Percentiles rank a stretch among this genome's conserved stretches.
phyloP scores from a whole-genome alignment of 2,113 vertebrate species.

The Sardina pilchardus region DNA sequence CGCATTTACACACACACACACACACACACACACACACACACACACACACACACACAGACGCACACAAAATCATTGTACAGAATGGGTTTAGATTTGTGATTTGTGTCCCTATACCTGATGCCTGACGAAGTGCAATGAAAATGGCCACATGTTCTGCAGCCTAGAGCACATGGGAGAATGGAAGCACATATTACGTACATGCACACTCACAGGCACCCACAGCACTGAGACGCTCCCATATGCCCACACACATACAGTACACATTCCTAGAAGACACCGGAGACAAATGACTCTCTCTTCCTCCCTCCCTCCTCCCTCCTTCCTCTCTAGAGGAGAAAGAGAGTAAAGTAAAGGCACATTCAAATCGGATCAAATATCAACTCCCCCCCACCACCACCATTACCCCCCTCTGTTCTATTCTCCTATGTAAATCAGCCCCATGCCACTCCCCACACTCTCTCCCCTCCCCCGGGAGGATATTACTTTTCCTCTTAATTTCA shows the following conservation, averaged over 20 bases:
- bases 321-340: background rate
- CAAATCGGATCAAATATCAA: constrained; percentile 23
- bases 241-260: background rate
- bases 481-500: constrained; percentile 52
- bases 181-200: background rate
- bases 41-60: no score
- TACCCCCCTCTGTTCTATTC: background rate
- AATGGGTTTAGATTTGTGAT: no score
- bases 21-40: background rate
- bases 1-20: background rate
- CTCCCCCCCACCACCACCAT: background rate
- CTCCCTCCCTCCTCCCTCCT: background rate
- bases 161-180: background rate
- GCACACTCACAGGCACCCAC: background rate
- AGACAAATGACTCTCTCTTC: background rate
- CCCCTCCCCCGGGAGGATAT: constrained; percentile 35
- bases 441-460: background rate
- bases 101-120: no score
- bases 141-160: background rate
- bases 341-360: constrained; percentile 15
- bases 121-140: background rate
- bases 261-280: background rate
- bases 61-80: no score
- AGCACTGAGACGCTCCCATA: background rate
- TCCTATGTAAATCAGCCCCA: background rate